phyloP scores from a whole-genome alignment of 2,797 vertebrate genomes.

The Hippocampus kuda region DNA sequence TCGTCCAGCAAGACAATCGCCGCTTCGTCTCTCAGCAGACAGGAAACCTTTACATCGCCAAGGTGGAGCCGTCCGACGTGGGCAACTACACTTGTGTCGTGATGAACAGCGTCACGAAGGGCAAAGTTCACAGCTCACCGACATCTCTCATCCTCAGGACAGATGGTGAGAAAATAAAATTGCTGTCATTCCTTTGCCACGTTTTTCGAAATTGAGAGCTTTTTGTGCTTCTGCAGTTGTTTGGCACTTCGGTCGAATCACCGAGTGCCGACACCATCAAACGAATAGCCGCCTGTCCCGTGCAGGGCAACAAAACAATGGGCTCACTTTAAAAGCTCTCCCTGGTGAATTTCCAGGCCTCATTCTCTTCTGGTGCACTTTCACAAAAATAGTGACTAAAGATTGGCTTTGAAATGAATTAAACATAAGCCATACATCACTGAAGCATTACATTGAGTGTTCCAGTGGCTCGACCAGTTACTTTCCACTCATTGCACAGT shows the following conservation, averaged over 20 bases:
- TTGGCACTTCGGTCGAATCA: constrained; percentile 34
- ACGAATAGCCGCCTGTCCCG: no score
- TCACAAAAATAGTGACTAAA: constrained; percentile 59
- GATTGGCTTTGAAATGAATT: constrained; percentile 56
- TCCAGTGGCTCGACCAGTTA: constrained; percentile 51
- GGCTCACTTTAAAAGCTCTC: constrained; percentile 60
- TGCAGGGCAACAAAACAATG: constrained; percentile 54
- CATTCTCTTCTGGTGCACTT: constrained; percentile 39
- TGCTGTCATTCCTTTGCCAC: constrained; percentile 9
- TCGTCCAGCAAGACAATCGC: constrained; percentile 88
- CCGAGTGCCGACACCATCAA: constrained; percentile 35
- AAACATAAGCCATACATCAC: constrained; percentile 65
- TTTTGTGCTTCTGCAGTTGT: constrained; percentile 19
- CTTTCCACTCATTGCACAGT: constrained; percentile 54
- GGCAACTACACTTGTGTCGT: constrained; percentile 92
- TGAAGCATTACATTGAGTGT: constrained; percentile 61
- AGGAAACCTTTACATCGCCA: constrained; percentile 89
- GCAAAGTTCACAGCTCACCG: constrained; percentile 79
- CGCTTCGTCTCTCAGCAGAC: constrained; percentile 93
- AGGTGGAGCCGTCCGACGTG: constrained; percentile 86
- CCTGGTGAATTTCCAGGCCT: constrained; percentile 35
- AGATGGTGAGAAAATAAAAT: constrained; percentile 70
- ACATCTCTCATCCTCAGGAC: constrained; percentile 85
- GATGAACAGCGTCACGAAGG: constrained; percentile 73
- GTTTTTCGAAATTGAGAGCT: constrained; percentile 20